Conservation (phyloP, 2,797 vertebrate species). For the Glyptemys insculpta region DNA sequence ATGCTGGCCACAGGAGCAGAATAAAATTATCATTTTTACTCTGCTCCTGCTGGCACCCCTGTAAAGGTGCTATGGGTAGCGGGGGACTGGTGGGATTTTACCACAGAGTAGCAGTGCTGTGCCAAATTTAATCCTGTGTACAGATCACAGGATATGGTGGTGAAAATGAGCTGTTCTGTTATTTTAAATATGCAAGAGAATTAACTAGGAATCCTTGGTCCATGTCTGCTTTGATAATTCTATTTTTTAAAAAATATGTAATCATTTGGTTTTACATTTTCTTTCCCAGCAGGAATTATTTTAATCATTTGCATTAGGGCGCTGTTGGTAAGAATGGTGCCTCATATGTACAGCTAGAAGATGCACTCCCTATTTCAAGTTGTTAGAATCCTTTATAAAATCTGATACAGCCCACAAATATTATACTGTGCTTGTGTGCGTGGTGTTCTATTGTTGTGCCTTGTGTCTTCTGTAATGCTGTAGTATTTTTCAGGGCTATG, state of each 20-base stretch:
- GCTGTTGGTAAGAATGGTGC: not conserved
- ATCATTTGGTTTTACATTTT: not conserved
- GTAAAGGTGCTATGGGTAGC: not conserved
- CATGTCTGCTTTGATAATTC: constrained; percentile 2
- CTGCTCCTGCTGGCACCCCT: not conserved
- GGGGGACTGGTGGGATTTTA: not conserved
- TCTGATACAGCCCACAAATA: not conserved
- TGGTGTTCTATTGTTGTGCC: not conserved
- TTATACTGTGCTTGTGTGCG: not conserved
- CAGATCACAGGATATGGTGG: not conserved
- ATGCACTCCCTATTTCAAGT: not conserved
- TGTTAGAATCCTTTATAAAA: not conserved
- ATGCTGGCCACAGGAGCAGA: not conserved
- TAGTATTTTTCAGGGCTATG: constrained; percentile 48
- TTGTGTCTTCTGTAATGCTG: constrained; percentile 24
- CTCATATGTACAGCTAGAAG: not conserved
- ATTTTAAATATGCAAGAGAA: not conserved
- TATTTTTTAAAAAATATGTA: not conserved
- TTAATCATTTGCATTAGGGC: not conserved
- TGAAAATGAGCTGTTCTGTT: not conserved
- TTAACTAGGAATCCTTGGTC: constrained; percentile 3
- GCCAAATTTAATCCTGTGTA: not conserved
- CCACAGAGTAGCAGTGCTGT: not conserved
- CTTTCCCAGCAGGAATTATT: not conserved
- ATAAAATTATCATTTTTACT: not conserved